phyloP scores from a whole-genome alignment of 2,113 vertebrate species.

The Lasiurus cinereus region DNA sequence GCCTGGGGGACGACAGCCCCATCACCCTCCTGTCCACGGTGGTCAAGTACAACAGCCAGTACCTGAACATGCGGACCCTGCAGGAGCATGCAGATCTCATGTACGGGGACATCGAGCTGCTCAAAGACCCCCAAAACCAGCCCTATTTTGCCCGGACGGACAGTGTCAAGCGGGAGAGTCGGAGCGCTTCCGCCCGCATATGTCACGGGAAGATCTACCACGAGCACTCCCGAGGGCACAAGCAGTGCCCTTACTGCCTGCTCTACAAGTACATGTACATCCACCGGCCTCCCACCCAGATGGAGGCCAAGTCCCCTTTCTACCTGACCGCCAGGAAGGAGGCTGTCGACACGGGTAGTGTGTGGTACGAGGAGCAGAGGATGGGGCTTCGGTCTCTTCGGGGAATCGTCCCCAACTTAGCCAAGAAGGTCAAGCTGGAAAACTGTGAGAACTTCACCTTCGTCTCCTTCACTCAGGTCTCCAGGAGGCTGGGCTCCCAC shows the following conservation, averaged over 20 bases:
- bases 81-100: constrained; percentile 78
- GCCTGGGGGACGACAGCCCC: constrained; percentile 76
- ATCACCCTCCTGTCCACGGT: constrained; percentile 73
- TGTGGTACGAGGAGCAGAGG: constrained; percentile 82
- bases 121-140: constrained; percentile 82
- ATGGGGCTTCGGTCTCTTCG: constrained; percentile 80
- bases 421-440: constrained; percentile 82
- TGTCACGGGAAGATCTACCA: constrained; percentile 79
- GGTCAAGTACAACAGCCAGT: constrained; percentile 86
- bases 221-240: constrained; percentile 76
- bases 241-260: constrained; percentile 78
- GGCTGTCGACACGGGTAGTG: constrained; percentile 8
- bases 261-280: constrained; percentile 82
- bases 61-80: constrained; percentile 82
- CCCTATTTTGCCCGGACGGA: constrained; percentile 81
- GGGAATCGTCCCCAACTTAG: constrained; percentile 78
- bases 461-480: constrained; percentile 84
- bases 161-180: constrained; percentile 81
- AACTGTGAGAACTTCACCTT: constrained; percentile 85
- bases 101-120: constrained; percentile 80
- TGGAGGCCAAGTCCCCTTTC: constrained; percentile 79
- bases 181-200: not conserved
- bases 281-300: constrained; percentile 65
- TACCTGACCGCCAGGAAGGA: constrained; percentile 77
- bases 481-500: constrained; percentile 74